Evolutionary conservation across 2,113 vertebrate species (phyloP).

Genomic region (Gallinago undulata): DNA sequence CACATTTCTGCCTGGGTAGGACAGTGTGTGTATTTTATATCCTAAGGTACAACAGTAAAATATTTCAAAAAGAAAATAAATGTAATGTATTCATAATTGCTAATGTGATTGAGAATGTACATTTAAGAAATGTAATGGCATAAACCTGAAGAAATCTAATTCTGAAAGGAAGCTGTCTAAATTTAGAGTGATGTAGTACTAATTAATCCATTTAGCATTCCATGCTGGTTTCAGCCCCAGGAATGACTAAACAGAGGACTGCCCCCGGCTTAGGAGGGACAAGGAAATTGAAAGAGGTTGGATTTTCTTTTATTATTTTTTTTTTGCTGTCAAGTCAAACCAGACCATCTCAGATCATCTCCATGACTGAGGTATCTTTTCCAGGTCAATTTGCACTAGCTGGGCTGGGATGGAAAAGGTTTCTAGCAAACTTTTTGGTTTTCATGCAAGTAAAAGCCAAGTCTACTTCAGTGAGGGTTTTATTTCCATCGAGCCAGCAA

Average conservation of each 20-base stretch:
- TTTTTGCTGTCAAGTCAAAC: background rate
- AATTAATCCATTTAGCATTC: conserved; percentile 71
- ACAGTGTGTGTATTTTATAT: background rate
- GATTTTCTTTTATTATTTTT: background rate
- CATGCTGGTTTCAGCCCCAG: conserved; percentile 42
- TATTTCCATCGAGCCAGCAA: background rate
- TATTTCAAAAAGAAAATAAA: conserved; percentile 52
- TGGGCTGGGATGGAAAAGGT: background rate
- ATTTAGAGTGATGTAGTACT: conserved; percentile 68
- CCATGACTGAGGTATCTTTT: background rate
- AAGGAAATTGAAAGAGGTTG: background rate
- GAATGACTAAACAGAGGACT: conserved; percentile 47
- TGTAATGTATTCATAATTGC: conserved; percentile 67
- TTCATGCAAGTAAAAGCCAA: background rate
- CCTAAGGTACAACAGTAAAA: conserved; percentile 32
- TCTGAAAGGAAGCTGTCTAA: conserved; percentile 70
- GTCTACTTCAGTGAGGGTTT: background rate
- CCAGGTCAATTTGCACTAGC: background rate
- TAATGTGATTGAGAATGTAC: conserved; percentile 68
- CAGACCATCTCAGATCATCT: background rate
- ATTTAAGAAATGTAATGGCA: conserved; percentile 68
- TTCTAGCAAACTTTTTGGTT: background rate
- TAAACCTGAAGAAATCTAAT: conserved; percentile 69
- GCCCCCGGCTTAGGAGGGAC: background rate
- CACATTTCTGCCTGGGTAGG: background rate